phyloP scores from a whole-genome alignment of 1,140 invertebrate species.

The Phthorimaea operculella region DNA sequence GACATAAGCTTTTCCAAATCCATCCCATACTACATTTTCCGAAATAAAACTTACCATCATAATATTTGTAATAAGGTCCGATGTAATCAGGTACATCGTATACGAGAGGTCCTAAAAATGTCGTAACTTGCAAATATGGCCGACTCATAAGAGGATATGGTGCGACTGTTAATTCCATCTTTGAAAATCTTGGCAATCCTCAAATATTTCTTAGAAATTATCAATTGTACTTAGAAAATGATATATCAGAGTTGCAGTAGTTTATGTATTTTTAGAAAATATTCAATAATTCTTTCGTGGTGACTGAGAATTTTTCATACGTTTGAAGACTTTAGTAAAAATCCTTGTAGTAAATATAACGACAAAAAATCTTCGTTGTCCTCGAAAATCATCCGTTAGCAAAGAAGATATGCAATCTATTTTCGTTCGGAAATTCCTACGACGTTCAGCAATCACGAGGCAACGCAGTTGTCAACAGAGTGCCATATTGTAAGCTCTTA shows the following conservation, averaged over 20 bases:
- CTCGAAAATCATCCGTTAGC: no score
- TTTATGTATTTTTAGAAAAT: no score
- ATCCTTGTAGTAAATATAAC: no score
- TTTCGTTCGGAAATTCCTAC: constrained; percentile 14
- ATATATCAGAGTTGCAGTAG: no score
- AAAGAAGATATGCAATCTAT: neutral
- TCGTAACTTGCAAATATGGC: constrained; percentile 25
- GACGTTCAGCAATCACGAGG: constrained; percentile 12
- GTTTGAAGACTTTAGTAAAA: no score
- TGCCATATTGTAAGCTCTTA: neutral
- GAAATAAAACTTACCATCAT: no score
- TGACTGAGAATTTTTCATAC: no score
- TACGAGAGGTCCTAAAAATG: constrained; percentile 21
- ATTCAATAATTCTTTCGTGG: no score
- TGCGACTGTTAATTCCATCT: constrained; percentile 40
- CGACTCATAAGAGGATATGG: constrained; percentile 31
- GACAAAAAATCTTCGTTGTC: no score
- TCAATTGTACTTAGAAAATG: no score
- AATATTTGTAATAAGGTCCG: constrained; percentile 42
- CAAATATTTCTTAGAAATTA: neutral
- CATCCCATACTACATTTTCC: no score
- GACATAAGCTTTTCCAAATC: no score
- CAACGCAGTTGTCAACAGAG: neutral
- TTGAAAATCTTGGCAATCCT: constrained; percentile 3
- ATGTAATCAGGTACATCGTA: constrained; percentile 41